Evolutionary conservation across 2,888 invertebrate species (phyloP).

Genomic region (Lepidonotus clava): DNA sequence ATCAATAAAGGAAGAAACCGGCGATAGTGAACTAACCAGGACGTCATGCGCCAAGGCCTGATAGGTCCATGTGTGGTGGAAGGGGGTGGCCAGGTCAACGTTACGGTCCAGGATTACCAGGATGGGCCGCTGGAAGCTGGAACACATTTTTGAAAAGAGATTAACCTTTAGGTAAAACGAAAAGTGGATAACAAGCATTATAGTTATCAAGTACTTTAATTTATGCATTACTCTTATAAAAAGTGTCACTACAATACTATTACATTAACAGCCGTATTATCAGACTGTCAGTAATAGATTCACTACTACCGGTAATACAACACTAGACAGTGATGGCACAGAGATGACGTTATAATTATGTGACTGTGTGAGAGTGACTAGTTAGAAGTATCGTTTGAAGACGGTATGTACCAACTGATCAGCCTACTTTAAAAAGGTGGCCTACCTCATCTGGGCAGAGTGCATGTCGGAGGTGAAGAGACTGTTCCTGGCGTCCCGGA

Average conservation of each 20-base stretch:
- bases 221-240: too few species aligned
- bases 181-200: background rate
- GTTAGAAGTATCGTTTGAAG: too few species aligned
- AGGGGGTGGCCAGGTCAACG: slow-evolving; percentile 97
- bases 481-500: slow-evolving; percentile 97
- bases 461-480: slow-evolving; percentile 86
- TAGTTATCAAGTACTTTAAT: too few species aligned
- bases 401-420: too few species aligned
- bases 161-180: too few species aligned
- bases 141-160: background rate
- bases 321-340: too few species aligned
- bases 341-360: background rate
- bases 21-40: slow-evolving; percentile 67
- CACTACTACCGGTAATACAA: too few species aligned
- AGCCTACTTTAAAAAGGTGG: background rate
- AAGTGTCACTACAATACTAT: too few species aligned
- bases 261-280: too few species aligned
- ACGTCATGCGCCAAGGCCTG: slow-evolving; percentile 98
- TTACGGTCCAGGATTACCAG: slow-evolving; percentile 95
- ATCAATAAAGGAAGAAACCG: too few species aligned
- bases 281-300: too few species aligned
- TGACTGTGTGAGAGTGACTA: too few species aligned
- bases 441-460: slow-evolving; percentile 82
- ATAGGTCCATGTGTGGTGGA: slow-evolving; percentile 99
- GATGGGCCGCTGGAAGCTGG: slow-evolving; percentile 93